A percentile compares a stretch with the other conserved stretches of the same genome.
These are phyloP conservation scores for Clarias laeviceps DNA, from an alignment of 2,797 vertebrate genomes.

Conservation along the genomic window DNA sequence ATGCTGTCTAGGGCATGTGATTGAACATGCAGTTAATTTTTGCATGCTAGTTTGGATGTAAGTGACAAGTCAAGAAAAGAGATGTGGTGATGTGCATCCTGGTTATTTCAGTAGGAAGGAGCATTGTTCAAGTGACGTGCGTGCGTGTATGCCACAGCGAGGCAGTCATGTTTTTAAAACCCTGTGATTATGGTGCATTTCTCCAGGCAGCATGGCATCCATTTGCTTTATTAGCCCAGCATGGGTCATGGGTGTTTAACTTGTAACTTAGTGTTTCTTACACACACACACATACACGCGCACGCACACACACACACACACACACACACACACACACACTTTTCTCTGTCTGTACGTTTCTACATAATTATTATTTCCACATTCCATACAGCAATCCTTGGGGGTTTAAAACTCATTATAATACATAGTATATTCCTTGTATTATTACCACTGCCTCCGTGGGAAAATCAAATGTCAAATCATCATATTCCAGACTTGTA, in stretches of 20 bases:
- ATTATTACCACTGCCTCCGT: background rate
- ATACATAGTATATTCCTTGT: background rate
- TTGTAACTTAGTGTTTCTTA: background rate
- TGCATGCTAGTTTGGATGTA: background rate
- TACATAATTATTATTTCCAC: conserved; percentile 23
- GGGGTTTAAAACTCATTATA: conserved; percentile 21
- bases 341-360: conserved; percentile 16
- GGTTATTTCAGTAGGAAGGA: background rate
- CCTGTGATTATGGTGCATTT: conserved; percentile 49
- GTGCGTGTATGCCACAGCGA: background rate
- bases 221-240: conserved; percentile 42
- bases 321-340: background rate
- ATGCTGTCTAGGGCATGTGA: background rate
- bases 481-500: conserved; percentile 13
- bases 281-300: background rate
- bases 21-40: background rate
- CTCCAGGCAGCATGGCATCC: conserved; percentile 37
- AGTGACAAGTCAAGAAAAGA: conserved; percentile 22
- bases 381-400: background rate
- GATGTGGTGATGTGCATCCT: background rate
- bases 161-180: conserved; percentile 44
- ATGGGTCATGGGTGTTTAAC: conserved; percentile 34
- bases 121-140: conserved; percentile 27
- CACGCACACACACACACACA: background rate
- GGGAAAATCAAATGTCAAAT: conserved; percentile 28